phyloP scores from a whole-genome alignment of 2,113 vertebrate species.

The Paramisgurnus dabryanus region DNA sequence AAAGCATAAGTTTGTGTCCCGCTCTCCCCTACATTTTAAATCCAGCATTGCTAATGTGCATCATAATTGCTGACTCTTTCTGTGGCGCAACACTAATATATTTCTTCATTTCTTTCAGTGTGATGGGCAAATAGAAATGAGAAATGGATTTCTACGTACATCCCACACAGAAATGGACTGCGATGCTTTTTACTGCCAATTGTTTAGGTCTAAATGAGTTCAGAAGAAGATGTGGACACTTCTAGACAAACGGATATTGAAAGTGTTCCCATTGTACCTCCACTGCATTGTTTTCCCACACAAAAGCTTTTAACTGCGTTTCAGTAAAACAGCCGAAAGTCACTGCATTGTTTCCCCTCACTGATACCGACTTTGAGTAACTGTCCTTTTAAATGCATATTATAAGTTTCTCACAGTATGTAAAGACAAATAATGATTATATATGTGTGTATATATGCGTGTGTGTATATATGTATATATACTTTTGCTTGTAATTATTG shows the following conservation, averaged over 20 bases:
- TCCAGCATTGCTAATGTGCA: not conserved
- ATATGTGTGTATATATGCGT: not conserved
- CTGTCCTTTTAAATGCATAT: not conserved
- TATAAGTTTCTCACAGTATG: not conserved
- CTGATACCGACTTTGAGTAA: not conserved
- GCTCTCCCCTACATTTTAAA: not conserved
- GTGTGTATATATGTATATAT: no score
- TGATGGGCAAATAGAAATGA: constrained; percentile 27
- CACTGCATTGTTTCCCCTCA: not conserved
- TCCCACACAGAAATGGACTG: constrained; percentile 36
- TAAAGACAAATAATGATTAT: not conserved
- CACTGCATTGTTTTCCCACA: not conserved
- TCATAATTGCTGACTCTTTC: no score
- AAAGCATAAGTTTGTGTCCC: no score
- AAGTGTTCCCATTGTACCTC: not conserved
- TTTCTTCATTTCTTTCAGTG: constrained; percentile 9
- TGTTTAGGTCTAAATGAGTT: constrained; percentile 1
- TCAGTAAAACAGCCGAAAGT: not conserved
- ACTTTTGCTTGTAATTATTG: not conserved
- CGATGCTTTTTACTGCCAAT: constrained; percentile 26
- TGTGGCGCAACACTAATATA: not conserved
- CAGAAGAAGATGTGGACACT: constrained; percentile 4
- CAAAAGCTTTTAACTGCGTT: not conserved
- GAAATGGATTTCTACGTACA: not conserved
- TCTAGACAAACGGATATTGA: constrained; percentile 3